Percentiles rank a stretch among this genome's conserved stretches.
Evolutionary conservation across 2,888 invertebrate genomes (phyloP).

Genomic region (Julus scandinavius): DNA sequence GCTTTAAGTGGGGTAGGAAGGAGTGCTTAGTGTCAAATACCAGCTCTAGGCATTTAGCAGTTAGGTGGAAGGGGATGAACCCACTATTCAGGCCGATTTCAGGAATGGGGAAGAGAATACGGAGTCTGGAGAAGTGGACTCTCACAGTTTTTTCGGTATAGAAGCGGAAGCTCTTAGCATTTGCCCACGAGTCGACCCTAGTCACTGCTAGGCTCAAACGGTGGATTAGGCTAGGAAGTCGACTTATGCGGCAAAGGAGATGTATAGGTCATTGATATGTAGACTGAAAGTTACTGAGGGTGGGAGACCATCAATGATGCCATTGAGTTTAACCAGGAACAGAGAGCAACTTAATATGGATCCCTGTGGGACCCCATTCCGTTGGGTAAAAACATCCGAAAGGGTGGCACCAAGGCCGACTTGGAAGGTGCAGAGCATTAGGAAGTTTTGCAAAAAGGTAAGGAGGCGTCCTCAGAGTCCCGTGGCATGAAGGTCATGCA

Average conservation of each 20-base stretch:
- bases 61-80: neutral
- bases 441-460: neutral
- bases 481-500: neutral
- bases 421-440: neutral
- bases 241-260: neutral
- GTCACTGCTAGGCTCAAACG: neutral
- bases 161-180: neutral
- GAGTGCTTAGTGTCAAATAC: neutral
- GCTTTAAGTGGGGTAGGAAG: neutral
- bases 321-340: neutral
- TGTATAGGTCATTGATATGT: neutral
- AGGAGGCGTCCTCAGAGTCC: constrained; percentile 10
- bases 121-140: neutral
- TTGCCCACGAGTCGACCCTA: neutral
- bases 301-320: neutral
- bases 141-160: neutral
- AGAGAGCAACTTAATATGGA: neutral
- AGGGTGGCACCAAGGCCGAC: neutral
- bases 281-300: neutral
- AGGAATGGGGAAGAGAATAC: neutral
- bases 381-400: neutral
- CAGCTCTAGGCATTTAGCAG: neutral
- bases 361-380: neutral
- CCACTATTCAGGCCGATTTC: neutral
- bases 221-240: neutral